phyloP scores from a whole-genome alignment of 2,797 vertebrate species.

The Synaphobranchus kaupii region DNA sequence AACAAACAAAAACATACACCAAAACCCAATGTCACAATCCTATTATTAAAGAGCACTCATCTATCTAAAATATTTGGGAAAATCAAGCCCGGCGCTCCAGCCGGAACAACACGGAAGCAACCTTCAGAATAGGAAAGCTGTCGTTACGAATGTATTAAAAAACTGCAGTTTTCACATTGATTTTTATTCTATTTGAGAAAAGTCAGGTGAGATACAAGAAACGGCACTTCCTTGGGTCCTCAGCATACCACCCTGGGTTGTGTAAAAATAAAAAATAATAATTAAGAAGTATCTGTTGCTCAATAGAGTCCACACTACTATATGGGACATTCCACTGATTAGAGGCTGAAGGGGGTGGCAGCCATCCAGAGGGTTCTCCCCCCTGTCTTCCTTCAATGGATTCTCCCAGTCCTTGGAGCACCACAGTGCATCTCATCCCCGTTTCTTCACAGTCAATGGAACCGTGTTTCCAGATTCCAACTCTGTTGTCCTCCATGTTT shows the following conservation, averaged over 20 bases:
- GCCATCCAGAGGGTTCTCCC: background rate
- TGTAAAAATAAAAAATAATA: constrained; percentile 47
- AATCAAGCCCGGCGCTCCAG: constrained; percentile 76
- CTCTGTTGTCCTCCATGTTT: background rate
- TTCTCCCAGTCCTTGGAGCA: constrained; percentile 9
- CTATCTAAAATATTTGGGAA: constrained; percentile 74
- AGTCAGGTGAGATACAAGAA: constrained; percentile 44
- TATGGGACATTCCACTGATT: constrained; percentile 2
- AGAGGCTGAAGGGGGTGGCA: background rate
- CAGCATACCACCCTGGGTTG: constrained; percentile 57
- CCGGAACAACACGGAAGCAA: constrained; percentile 65
- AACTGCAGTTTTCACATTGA: constrained; percentile 63
- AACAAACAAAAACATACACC: constrained; percentile 18
- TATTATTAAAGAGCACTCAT: constrained; percentile 74
- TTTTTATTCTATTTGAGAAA: constrained; percentile 40
- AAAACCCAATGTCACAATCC: constrained; percentile 66
- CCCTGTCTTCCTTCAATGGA: background rate
- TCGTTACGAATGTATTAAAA: constrained; percentile 62
- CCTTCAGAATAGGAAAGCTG: constrained; percentile 68
- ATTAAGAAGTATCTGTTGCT: constrained; percentile 50
- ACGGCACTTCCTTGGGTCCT: constrained; percentile 46
- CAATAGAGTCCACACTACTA: constrained; percentile 46
- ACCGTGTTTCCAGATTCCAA: background rate
- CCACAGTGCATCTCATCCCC: background rate
- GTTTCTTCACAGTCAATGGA: background rate